Conservation (phyloP, 2,113 vertebrate genomes). For the Trematocara marginatum region DNA sequence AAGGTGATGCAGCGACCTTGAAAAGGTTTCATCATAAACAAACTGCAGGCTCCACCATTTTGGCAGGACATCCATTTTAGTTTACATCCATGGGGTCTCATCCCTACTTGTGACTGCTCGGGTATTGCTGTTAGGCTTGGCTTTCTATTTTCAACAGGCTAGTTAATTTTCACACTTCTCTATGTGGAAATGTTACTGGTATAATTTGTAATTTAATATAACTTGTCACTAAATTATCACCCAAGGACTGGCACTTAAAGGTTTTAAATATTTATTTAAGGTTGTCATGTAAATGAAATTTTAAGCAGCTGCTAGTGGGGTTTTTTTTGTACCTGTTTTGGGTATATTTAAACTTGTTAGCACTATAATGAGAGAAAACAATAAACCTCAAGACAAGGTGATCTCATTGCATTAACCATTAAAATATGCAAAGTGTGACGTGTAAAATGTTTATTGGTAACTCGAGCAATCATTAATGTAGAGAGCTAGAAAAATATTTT, state of each 20-base stretch:
- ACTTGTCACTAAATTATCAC: background rate
- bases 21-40: background rate
- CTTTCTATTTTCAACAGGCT: background rate
- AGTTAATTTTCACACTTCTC: background rate
- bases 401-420: background rate
- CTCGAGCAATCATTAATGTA: background rate
- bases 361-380: background rate
- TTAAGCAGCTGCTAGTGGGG: too few species aligned
- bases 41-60: background rate
- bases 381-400: background rate
- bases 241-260: background rate
- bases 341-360: background rate
- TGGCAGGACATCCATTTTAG: background rate
- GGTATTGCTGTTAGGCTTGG: background rate
- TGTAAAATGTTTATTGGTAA: background rate
- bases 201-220: background rate
- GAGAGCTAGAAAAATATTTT: background rate
- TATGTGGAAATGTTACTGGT: background rate
- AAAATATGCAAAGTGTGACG: rapidly evolving
- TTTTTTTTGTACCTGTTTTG: background rate
- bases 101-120: background rate
- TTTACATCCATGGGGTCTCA: background rate
- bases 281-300: background rate
- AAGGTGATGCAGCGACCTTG: background rate
- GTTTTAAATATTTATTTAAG: background rate